A percentile compares a stretch with the other conserved stretches of the same genome.
Evolutionary conservation across 2,113 vertebrate species (phyloP).

Genomic region (Oncorhynchus tshawytscha): DNA sequence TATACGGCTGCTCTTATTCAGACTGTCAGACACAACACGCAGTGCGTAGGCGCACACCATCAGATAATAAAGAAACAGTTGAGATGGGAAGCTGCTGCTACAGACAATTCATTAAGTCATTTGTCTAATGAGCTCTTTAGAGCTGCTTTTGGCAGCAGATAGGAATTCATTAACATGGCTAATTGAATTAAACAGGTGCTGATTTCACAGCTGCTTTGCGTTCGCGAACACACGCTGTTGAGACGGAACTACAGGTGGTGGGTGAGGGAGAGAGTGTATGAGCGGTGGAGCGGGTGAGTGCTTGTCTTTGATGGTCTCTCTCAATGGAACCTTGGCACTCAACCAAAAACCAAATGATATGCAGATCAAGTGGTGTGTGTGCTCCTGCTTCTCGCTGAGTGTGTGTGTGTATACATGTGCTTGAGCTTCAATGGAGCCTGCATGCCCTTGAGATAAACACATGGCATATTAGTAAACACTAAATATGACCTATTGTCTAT

Average conservation of each 20-base stretch:
- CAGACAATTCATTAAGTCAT: slow-evolving; percentile 84
- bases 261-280: slow-evolving; percentile 7
- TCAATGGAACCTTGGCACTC: slow-evolving; percentile 65
- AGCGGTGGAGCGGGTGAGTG: slow-evolving; percentile 4
- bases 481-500: neutral
- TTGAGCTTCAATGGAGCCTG: slow-evolving; percentile 55
- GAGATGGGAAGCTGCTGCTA: slow-evolving; percentile 61
- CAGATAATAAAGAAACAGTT: slow-evolving; percentile 78
- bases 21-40: neutral
- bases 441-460: neutral
- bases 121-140: slow-evolving; percentile 80
- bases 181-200: slow-evolving; percentile 83
- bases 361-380: slow-evolving; percentile 60
- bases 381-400: slow-evolving; percentile 28
- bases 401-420: slow-evolving; percentile 42
- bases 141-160: slow-evolving; percentile 73
- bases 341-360: slow-evolving; percentile 67
- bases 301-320: slow-evolving; percentile 65
- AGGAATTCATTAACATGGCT: slow-evolving; percentile 78
- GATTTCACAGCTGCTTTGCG: slow-evolving; percentile 75
- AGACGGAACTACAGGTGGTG: slow-evolving; percentile 64
- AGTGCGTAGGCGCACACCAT: slow-evolving; percentile 59
- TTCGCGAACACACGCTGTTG: slow-evolving; percentile 8
- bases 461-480: neutral
- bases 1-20: neutral